phyloP scores from a whole-genome alignment of 2,888 invertebrate genomes.

The Axea sp. region DNA sequence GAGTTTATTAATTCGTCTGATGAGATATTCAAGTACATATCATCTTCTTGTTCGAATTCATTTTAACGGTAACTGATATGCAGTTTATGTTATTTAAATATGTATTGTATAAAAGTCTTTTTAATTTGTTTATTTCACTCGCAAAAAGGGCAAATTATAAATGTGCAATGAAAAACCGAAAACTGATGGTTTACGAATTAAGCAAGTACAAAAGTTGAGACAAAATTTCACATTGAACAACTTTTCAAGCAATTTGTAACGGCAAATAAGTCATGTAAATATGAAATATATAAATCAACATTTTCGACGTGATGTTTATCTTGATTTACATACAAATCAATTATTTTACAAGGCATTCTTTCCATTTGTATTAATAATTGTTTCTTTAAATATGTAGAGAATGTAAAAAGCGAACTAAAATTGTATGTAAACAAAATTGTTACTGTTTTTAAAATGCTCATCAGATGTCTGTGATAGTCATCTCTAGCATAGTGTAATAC shows the following conservation, averaged over 20 bases:
- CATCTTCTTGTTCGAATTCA: too few species aligned
- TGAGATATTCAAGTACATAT: conserved; percentile 14
- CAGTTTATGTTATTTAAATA: too few species aligned
- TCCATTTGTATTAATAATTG: conserved; percentile 16
- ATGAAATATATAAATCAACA: conserved; percentile 33
- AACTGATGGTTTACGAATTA: conserved; percentile 29
- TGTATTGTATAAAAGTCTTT: too few species aligned
- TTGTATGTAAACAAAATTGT: conserved; percentile 49
- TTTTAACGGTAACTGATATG: too few species aligned
- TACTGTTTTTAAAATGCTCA: conserved; percentile 56
- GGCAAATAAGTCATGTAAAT: conserved; percentile 20
- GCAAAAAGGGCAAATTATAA: conserved; percentile 32
- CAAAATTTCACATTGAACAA: too few species aligned
- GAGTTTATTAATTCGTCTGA: conserved; percentile 1
- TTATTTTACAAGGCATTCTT: conserved; percentile 29
- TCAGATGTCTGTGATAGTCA: conserved; percentile 63
- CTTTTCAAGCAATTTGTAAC: too few species aligned
- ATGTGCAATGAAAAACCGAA: conserved; percentile 10
- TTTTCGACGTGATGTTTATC: conserved; percentile 27
- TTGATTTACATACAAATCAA: conserved; percentile 22
- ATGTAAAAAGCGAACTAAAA: conserved; percentile 45
- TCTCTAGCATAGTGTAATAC: conserved; percentile 59
- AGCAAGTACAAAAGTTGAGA: too few species aligned
- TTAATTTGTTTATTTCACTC: too few species aligned
- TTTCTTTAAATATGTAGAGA: conserved; percentile 16